Evolutionary conservation across 1,140 invertebrate genomes (phyloP), one percentile per base, ranked within the genome.

Genomic region (Lepeophtheirus salmonis): DNA sequence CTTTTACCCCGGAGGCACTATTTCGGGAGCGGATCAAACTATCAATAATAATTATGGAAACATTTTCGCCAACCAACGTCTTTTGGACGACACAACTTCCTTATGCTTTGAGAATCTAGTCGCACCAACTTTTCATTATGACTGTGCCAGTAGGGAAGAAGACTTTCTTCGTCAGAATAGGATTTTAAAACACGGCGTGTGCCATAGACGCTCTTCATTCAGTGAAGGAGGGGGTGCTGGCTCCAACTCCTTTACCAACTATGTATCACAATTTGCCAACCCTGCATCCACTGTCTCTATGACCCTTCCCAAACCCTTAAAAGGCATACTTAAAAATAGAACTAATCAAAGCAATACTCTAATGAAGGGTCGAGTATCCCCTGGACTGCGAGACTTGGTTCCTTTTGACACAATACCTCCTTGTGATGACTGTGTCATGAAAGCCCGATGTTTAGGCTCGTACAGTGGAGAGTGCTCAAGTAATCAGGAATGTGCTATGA

Each of bases 271-370:
- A 2, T 23, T 54, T 54, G 23, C 52, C 17, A 54, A n/a, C n/a
- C n/a, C n/a, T n/a, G n/a, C n/a, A n/a, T 10, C 14, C 4, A 10
- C 4, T 52, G 50, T 16, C 18, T n/a, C 56, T 3, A 16, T 16
- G 16, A 57, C 56, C 26, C 56, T 26, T 18, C 23, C 23, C 3
- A 60, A 60, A 51, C 57, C 57, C 3, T 21, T 60, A 20, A 60
- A 60, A 51, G 57, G 57, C 1, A 60, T 60, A 13, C 57, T 60
- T 13, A 60, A 60, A 25, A 60, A 60, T 23, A 49, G 20, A 2
- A 25, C 2, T 10, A 10, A 13, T 55, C 53, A 55, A 23, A 18
- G 12, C 16, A 16, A 10, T 12, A 10, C 53, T 12, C 16, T 16
- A 21, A 6, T n/a, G 12, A 10, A 10, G 50, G n/a, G n/a, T n/a